These are phyloP conservation scores for Macrostomum lignano DNA, from an alignment of 1,140 invertebrate species.

Conservation along the genomic window DNA sequence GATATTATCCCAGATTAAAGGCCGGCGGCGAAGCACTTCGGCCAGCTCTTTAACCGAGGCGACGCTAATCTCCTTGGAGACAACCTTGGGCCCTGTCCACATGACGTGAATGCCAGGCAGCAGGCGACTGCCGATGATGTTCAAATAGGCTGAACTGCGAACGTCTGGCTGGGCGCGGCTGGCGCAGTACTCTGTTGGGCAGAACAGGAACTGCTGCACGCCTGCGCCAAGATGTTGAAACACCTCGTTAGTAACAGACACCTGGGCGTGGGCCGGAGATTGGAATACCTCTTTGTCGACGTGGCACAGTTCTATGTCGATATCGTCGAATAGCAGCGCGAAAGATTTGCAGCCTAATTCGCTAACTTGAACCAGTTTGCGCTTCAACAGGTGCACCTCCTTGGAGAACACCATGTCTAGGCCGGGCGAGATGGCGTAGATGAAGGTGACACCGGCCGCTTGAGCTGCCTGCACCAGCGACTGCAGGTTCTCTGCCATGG, in stretches of 20 bases:
- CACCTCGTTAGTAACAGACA: constrained; percentile 79
- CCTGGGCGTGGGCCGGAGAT: constrained; percentile 86
- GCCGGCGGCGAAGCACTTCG: constrained; percentile 53
- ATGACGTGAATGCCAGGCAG: constrained; percentile 70
- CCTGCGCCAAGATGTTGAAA: constrained; percentile 65
- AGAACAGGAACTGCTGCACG: constrained; percentile 60
- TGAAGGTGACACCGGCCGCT: constrained; percentile 62
- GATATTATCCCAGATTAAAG: constrained; percentile 97
- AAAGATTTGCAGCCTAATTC: constrained; percentile 80
- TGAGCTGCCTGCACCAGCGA: constrained; percentile 57
- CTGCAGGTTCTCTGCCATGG: no score
- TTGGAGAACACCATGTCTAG: constrained; percentile 90
- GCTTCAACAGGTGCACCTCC: constrained; percentile 53
- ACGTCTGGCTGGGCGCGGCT: constrained; percentile 46
- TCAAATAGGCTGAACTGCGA: constrained; percentile 65
- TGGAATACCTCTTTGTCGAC: constrained; percentile 83
- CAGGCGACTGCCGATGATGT: constrained; percentile 46
- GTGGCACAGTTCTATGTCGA: constrained; percentile 81
- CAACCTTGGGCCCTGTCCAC: constrained; percentile 85
- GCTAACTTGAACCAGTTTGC: constrained; percentile 74
- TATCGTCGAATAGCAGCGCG: constrained; percentile 87
- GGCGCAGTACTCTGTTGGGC: constrained; percentile 90
- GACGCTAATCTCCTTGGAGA: constrained; percentile 57
- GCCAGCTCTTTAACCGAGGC: constrained; percentile 72
- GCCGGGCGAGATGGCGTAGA: constrained; percentile 90